phyloP scores from a whole-genome alignment of 2,113 vertebrate genomes.

The Sinocyclocheilus rhinocerous region DNA sequence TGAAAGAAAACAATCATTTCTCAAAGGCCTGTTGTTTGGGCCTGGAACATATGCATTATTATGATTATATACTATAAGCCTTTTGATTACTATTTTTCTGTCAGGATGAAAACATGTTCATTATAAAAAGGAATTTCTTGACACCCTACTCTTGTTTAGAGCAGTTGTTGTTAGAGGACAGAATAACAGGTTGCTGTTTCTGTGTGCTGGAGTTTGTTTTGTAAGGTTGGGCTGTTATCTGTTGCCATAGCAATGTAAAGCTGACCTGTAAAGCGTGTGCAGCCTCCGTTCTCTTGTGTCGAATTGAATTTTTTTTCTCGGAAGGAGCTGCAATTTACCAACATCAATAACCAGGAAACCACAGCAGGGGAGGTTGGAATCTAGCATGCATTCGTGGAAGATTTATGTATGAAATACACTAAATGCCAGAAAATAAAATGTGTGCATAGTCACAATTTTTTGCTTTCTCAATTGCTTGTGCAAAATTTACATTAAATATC shows the following conservation, averaged over 20 bases:
- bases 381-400: constrained; percentile 39
- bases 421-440: constrained; percentile 16
- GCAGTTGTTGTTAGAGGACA: constrained; percentile 46
- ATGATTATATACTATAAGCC: constrained; percentile 36
- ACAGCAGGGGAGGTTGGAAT: constrained; percentile 20
- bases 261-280: not conserved
- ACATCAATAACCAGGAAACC: constrained; percentile 45
- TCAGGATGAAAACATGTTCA: constrained; percentile 34
- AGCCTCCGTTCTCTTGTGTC: constrained; percentile 9
- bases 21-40: constrained; percentile 15
- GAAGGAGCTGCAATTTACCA: constrained; percentile 37
- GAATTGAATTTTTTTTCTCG: constrained; percentile 17
- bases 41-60: constrained; percentile 48
- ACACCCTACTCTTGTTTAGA: not conserved
- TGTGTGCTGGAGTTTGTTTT: constrained; percentile 37
- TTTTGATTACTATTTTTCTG: constrained; percentile 45
- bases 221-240: constrained; percentile 35
- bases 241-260: constrained; percentile 3
- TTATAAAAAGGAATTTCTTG: constrained; percentile 3
- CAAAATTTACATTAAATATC: not conserved
- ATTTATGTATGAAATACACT: not conserved
- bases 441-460: constrained; percentile 13
- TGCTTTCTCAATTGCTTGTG: constrained; percentile 1
- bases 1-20: constrained; percentile 25
- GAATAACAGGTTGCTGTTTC: constrained; percentile 49